Base-by-base conservation (phyloP, 2,888 invertebrate genomes). In the Ophion obscuratus region DNA sequence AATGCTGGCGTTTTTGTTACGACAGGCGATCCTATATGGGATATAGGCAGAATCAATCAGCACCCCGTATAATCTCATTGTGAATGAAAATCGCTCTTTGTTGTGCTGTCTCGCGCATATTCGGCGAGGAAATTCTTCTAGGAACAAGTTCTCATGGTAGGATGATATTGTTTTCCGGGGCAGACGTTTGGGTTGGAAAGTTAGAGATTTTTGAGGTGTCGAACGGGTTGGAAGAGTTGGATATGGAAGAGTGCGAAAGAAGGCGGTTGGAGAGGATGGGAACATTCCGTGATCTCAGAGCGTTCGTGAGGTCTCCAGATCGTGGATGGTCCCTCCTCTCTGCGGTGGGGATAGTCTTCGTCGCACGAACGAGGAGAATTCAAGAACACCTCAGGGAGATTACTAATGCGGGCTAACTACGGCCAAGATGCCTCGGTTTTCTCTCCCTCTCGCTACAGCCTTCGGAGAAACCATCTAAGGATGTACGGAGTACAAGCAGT, bases 331-430 rank as follows among this genome's bases (percentile, higher is more conserved):
- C 81, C 83, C 76, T 67, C 85, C 62, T 70, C 70, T 70, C 57
- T 81, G 78, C 82, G 87, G 64, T 87, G 88, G 36, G 76, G 82
- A 71, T 84, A 73, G 73, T 53, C 61, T 64, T 77, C 74, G 78
- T 40, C 24, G 86, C 78, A 77, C 78, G 85, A 75, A 59, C 77
- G 71, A 81, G 74, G 77, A 84, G 91, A 91, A 91, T 90, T 87
- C 90, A 87, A 88, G 90, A 92, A 90, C 88, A 91, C 92, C 92
- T 91, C 89, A 88, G 90, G 90, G 91, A 91, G 92, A 92, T 90
- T 91, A 91, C 92, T 92, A 92, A 92, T 92, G 91, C 91, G 88
- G 89, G 90, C 91, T 92, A 92, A 92, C 92, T 92, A 91, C 89
- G 88, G 88, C 89, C 86, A 90, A 88, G 88, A 89, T 89, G 85